phyloP scores from a whole-genome alignment of 2,113 vertebrate species.

The Anolis sagrei region DNA sequence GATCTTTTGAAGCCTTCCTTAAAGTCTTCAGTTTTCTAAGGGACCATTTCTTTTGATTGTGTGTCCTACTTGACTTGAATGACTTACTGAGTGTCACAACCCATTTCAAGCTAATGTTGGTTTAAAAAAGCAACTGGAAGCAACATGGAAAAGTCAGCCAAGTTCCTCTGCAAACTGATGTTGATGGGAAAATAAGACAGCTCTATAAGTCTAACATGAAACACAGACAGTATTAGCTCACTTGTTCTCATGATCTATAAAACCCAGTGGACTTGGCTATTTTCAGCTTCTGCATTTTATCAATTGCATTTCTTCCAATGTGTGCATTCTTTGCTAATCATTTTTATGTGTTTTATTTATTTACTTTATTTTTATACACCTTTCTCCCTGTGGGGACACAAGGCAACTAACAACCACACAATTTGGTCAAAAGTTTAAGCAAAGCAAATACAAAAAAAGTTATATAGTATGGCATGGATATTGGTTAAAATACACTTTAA shows the following conservation, averaged over 20 bases:
- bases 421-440: no score
- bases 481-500: no score
- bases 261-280: not conserved
- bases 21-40: not conserved
- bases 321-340: not conserved
- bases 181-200: not conserved
- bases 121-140: conserved; percentile 9
- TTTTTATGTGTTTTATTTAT: no score
- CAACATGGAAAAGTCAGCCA: not conserved
- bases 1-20: not conserved
- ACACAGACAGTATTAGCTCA: not conserved
- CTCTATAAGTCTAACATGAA: not conserved
- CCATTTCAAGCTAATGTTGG: not conserved
- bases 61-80: not conserved
- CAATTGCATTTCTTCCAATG: not conserved
- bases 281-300: not conserved
- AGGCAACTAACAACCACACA: no score
- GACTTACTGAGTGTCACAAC: not conserved
- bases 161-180: not conserved
- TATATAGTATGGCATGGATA: no score
- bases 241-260: not conserved
- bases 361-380: no score
- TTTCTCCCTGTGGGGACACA: no score
- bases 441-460: no score
- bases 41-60: conserved; percentile 16